Percentiles rank a stretch among this genome's conserved stretches.
These are phyloP conservation scores for Neosilurus mollespiculum DNA, from an alignment of 2,797 vertebrate genomes.

Conservation along the genomic window DNA sequence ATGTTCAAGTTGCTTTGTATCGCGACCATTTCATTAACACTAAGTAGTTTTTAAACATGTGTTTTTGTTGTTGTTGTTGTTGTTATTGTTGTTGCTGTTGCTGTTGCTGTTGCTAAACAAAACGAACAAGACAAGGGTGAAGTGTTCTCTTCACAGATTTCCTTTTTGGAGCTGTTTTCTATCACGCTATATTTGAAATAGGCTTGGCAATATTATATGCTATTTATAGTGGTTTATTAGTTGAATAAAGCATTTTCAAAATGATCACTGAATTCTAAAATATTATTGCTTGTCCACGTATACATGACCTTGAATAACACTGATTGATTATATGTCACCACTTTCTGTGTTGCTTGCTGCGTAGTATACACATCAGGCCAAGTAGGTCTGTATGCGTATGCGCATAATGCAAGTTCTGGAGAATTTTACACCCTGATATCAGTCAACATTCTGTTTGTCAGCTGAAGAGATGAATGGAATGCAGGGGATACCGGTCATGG, in stretches of 20 bases:
- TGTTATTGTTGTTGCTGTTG: constrained; percentile 71
- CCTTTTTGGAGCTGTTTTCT: constrained; percentile 76
- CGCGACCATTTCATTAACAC: constrained; percentile 72
- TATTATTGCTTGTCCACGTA: not conserved
- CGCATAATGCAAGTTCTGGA: too few relatives aligned
- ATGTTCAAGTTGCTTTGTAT: constrained; percentile 42
- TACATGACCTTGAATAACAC: too few relatives aligned
- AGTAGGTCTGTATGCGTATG: too few relatives aligned
- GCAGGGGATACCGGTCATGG: too few relatives aligned
- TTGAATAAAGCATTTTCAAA: constrained; percentile 95
- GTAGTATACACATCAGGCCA: too few relatives aligned
- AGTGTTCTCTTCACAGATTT: constrained; percentile 67
- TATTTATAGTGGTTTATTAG: constrained; percentile 89
- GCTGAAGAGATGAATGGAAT: too few relatives aligned
- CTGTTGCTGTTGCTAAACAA: constrained; percentile 61
- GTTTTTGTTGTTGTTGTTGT: constrained; percentile 64
- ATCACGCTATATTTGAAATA: constrained; percentile 78
- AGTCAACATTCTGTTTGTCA: too few relatives aligned
- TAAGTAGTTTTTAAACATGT: constrained; percentile 70
- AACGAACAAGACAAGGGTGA: constrained; percentile 77
- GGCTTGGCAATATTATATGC: constrained; percentile 76
- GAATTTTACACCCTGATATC: too few relatives aligned
- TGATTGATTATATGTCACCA: too few relatives aligned
- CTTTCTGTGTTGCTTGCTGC: too few relatives aligned
- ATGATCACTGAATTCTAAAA: constrained; percentile 45